phyloP scores from a whole-genome alignment of 35 echinoderm and acorn worm genomes.

The Anneissia japonica region DNA sequence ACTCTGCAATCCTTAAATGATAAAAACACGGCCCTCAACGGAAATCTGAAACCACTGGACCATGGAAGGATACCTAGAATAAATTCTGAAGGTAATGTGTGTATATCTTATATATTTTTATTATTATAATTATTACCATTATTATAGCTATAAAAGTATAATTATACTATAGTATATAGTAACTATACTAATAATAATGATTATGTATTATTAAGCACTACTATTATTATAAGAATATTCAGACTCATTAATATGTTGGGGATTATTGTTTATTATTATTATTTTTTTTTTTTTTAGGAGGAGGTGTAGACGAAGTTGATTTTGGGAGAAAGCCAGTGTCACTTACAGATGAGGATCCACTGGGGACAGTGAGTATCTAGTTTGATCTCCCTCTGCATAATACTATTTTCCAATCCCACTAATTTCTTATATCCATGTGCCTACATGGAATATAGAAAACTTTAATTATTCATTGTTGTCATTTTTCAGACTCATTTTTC shows the following conservation, averaged over 20 bases:
- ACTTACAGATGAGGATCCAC: not conserved
- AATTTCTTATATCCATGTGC: not conserved
- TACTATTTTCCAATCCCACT: not conserved
- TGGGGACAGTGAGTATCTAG: not conserved
- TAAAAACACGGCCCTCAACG: not conserved
- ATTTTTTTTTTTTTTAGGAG: not conserved
- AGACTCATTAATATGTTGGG: not conserved
- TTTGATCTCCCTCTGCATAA: not conserved
- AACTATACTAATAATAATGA: not conserved
- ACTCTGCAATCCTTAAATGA: slow-evolving; percentile 8
- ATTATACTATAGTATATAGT: not conserved
- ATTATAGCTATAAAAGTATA: not conserved
- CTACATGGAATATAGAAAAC: not conserved
- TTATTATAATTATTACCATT: not conserved
- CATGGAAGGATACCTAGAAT: slow-evolving; percentile 20
- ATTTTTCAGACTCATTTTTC: slow-evolving; percentile 39
- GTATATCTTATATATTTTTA: not conserved
- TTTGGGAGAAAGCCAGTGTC: not conserved
- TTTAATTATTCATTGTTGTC: not conserved
- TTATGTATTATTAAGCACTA: not conserved
- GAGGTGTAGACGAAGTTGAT: not conserved
- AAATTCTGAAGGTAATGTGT: not conserved
- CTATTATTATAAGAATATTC: not conserved
- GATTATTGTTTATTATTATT: not conserved
- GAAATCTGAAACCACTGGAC: not conserved